Evolutionary conservation across 2,888 invertebrate genomes (phyloP), one percentile per base, ranked within the genome.

Genomic region (Caenorhabditis doughertyi): DNA sequence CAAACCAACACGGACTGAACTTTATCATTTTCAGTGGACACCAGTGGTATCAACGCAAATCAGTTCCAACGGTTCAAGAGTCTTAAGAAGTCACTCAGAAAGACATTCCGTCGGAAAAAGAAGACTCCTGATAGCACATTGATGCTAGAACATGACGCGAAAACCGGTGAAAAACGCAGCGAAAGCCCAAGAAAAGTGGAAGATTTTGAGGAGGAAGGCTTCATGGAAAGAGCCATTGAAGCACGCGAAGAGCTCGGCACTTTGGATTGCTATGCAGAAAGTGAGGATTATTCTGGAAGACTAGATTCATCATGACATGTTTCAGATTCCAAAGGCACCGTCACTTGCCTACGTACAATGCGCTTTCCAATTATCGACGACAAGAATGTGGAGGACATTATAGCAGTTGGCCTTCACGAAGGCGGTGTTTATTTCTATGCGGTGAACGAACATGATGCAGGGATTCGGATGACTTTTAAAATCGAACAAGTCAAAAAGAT

Each of bases 41-140:
- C 62, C 35, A 53, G 39, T 18, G 35, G 18, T 23, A 55, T 35
- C 16, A 39, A 18, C 44, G 8, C n/a, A 5, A 79, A 44, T 13
- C 53, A 39, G 18, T 44, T 65, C 16, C 65, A 73, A 16, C 51
- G 77, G 7, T 73, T 65, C 55, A 74, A 77, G 27, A 72, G 67
- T 44, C 18, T 82, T 11, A 82, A 82, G 29, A 77, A 77, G 27
- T 82, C 82, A 7, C 35, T 82, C 11, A 60, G 82, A 11, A 56
- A 55, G 51, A 77, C 82, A 0, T 82, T 82, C 55, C 64, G 77
- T 7, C 60, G 67, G 16, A 82, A 65, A 35, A 74, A 64, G 35
- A 74, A 70, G 51, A 21, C 47, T 9, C 29, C 56, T 7, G 62
- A 65, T 8, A 25, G 42, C 13, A 39, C 27, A 4, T 11, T 70